Evolutionary conservation across 2,888 invertebrate species (phyloP).

Genomic region (Ariolimax columbianus): DNA sequence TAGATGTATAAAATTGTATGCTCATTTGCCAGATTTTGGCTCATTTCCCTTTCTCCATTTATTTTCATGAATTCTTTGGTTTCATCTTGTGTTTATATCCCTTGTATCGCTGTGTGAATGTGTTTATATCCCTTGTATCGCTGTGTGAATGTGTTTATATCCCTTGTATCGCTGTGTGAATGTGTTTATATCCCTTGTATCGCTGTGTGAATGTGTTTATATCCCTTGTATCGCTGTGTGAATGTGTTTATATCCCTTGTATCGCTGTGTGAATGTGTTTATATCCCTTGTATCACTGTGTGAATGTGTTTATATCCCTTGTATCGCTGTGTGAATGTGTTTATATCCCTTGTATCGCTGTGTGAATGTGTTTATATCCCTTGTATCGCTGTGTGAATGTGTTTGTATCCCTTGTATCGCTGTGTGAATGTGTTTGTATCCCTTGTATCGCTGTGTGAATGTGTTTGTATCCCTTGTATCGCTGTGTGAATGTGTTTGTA

Average conservation of each 20-base stretch:
- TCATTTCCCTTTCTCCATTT: slow-evolving; percentile 1
- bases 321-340: slow-evolving; percentile 37
- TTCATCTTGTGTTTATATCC: slow-evolving; percentile 2
- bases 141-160: slow-evolving; percentile 37
- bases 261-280: slow-evolving; percentile 39
- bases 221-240: slow-evolving; percentile 30
- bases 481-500: slow-evolving; percentile 38
- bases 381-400: slow-evolving; percentile 33
- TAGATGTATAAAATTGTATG: not conserved
- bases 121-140: slow-evolving; percentile 23
- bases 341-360: slow-evolving; percentile 25
- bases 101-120: not conserved
- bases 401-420: slow-evolving; percentile 30
- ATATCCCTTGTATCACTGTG: slow-evolving; percentile 26
- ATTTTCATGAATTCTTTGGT: slow-evolving; percentile 26
- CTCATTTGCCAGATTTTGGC: not conserved
- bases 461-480: slow-evolving; percentile 34
- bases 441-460: slow-evolving; percentile 31
- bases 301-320: slow-evolving; percentile 36
- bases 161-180: slow-evolving; percentile 25
- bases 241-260: slow-evolving; percentile 32
- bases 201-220: slow-evolving; percentile 35
- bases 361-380: slow-evolving; percentile 38
- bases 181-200: slow-evolving; percentile 36
- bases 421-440: slow-evolving; percentile 35